These are phyloP conservation scores for Orthonevra nobilis DNA, from an alignment of 2,888 invertebrate genomes.

Conservation along the genomic window DNA sequence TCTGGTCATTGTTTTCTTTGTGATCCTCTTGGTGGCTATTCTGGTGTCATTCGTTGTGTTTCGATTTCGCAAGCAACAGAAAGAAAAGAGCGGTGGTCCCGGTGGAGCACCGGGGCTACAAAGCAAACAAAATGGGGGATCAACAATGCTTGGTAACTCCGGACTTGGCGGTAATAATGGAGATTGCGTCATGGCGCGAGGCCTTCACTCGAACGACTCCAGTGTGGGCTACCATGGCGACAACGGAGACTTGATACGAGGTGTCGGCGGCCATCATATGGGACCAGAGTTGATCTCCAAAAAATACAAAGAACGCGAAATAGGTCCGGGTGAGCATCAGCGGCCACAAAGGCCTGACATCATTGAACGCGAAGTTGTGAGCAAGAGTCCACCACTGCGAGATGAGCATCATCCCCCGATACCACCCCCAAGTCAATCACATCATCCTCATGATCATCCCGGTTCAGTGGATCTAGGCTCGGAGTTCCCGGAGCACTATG, in stretches of 20 bases:
- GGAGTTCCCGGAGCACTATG: constrained; percentile 95
- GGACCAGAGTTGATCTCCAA: constrained; percentile 93
- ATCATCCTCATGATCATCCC: constrained; percentile 88
- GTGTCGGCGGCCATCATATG: constrained; percentile 88
- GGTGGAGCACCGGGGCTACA: constrained; percentile 86
- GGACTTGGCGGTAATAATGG: constrained; percentile 85
- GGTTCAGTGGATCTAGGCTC: constrained; percentile 88
- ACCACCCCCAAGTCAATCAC: constrained; percentile 86
- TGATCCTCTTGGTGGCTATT: constrained; percentile 92
- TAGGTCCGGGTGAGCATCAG: constrained; percentile 86
- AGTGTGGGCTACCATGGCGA: constrained; percentile 87
- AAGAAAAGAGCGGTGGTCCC: constrained; percentile 88
- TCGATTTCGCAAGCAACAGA: constrained; percentile 91
- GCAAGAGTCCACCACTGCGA: constrained; percentile 89
- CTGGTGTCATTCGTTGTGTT: constrained; percentile 96
- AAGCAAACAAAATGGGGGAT: constrained; percentile 87
- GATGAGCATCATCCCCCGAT: constrained; percentile 91
- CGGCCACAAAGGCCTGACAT: constrained; percentile 95
- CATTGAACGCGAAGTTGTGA: constrained; percentile 93
- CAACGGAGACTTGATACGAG: constrained; percentile 87
- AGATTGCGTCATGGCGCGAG: constrained; percentile 86
- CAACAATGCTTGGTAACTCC: constrained; percentile 86
- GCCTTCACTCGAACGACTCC: constrained; percentile 85
- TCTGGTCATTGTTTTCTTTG: constrained; percentile 95
- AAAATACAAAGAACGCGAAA: constrained; percentile 93